Base-by-base conservation (phyloP, 2,113 vertebrate genomes). In the Piaya cayana region DNA sequence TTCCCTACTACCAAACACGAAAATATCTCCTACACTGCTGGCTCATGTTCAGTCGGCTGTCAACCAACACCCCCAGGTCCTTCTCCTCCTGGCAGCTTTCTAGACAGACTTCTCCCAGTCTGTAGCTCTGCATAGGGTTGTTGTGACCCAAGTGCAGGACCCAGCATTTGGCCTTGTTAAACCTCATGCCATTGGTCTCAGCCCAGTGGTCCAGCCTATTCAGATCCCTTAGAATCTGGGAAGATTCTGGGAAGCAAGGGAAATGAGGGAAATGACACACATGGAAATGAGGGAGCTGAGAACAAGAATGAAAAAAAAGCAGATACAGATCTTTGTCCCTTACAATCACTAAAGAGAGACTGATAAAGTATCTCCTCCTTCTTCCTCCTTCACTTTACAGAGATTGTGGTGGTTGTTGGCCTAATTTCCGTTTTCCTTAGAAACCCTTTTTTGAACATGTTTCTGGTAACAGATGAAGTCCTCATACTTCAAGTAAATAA, bases 351-450 rank as follows among this genome's bases (percentile, higher is more conserved):
- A 63, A 60, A 34, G 25, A 37, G 32, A 70, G 8, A 27, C 5
- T 36, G 15, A 64, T 71, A 20, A 71, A 50, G n/a, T 5, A 26
- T 20, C 20, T 23, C 32, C 11, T 42, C 71, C 30, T 32, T 79
- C 30, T 9, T 63, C 5, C 8, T 9, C 4, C 9, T 62, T 62
- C 21, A 30, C 56, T 72, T 77, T 29, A 12, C 34, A 67, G 7
- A 0, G 0, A 47, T 45, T 36, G 15, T 13, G 21, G 34, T 58
- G 1, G 3, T 36, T 58, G n/a, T 1, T 78, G 56, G 8, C 19
- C 36, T 42, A 49, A 37, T 72, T 75, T 82, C 34, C 59, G 34
- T 5, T 81, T 94, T 81, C 68, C 37, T 42, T 79, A 30, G 58
- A 88, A 89, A 89, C 17, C 3, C 14, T 55, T 43, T 34, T 32